Base-by-base conservation (phyloP, 1,140 invertebrate genomes). In the Druon quercuslanigerum region DNA sequence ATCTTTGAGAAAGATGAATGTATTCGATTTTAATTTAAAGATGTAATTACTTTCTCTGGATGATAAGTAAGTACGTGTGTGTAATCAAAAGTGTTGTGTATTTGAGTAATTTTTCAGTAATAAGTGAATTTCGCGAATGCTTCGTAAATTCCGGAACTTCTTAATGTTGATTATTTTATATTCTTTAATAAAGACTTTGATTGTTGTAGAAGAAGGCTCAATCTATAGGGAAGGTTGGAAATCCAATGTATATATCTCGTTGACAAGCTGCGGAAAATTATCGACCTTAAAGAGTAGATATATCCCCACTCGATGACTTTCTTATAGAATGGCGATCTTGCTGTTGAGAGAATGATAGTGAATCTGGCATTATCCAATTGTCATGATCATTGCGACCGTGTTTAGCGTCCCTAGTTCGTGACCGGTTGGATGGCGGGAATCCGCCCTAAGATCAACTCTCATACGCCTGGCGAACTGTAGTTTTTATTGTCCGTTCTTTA, bases 371-470 rank as follows among this genome's bases (percentile, higher is more conserved):
- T 87, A 88, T 87, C 84, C 84, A 89, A 88, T 85, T 83, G 82
- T 82, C 80, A 81, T 74, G 79, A 82, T 79, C 76, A 70, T 84
- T 74, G 76, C 79, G 77, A 82, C 78, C 71, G 79, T 82, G 80
- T 81, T 76, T 79, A 46, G 80, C 74, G 82, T 81, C 76, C 73
- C 77, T 79, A 89, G 87, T 91, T 46, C 90, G 90, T 91, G 89
- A 90, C 89, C 88, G 85, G 84, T 84, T 83, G 83, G 86, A 80
- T 84, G 89, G 90, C 90, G 90, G 90, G 90, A 91, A 91, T 91
- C 89, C 89, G 88, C 89, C 90, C 88, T 82, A 87, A 89, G 89
- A 90, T 90, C 89, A 85, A 90, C 89, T 91, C 90, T 89, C 90
- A 90, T 90, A 91, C 88, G 82, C 88, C 79, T 82, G 71, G 82